Evolutionary conservation across 2,113 vertebrate species (phyloP).

Genomic region (Neopipo cinnamomea): DNA sequence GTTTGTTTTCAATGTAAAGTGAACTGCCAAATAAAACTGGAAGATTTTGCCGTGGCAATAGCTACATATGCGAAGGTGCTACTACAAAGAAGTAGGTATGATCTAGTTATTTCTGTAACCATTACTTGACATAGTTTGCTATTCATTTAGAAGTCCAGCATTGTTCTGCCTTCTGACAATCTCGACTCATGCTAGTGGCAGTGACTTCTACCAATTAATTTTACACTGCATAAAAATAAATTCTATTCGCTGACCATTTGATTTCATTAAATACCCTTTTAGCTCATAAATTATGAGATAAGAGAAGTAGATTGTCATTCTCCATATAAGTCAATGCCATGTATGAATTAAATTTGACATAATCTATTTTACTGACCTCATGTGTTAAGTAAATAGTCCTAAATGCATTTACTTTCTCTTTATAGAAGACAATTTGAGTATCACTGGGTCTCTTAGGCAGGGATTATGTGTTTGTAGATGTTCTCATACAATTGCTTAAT

Average conservation of each 20-base stretch:
- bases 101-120: background rate
- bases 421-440: background rate
- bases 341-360: background rate
- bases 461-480: background rate
- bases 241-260: background rate
- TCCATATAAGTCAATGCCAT: background rate
- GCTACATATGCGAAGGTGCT: background rate
- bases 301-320: background rate
- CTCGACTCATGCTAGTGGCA: background rate
- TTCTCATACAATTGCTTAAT: background rate
- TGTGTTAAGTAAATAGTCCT: background rate
- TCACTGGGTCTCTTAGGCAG: background rate
- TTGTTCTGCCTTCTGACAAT: background rate
- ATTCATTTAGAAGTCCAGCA: background rate
- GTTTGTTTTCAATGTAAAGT: conserved; percentile 34
- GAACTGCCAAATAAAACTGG: background rate
- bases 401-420: background rate
- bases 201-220: background rate
- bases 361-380: background rate
- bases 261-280: background rate
- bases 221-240: background rate
- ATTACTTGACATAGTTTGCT: background rate
- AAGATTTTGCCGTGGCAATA: background rate
- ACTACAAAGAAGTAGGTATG: background rate
- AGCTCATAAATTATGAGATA: background rate